Evolutionary conservation across 2,797 vertebrate genomes (phyloP).

Genomic region (Lutjanus argentimaculatus): DNA sequence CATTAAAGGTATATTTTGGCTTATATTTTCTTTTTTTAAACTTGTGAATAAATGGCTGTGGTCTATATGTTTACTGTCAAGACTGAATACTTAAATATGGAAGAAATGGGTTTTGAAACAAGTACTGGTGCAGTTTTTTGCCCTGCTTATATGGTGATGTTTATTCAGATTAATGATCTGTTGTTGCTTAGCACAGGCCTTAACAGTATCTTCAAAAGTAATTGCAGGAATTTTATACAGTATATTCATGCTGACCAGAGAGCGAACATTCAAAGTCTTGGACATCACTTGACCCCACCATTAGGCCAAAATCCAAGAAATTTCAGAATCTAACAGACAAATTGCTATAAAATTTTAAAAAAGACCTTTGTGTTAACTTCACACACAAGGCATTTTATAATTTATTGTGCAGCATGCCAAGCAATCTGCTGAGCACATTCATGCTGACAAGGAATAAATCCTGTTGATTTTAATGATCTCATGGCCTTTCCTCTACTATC

Average conservation of each 20-base stretch:
- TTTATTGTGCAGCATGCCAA: background rate
- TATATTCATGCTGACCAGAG: background rate
- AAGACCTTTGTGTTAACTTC: background rate
- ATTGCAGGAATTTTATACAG: background rate
- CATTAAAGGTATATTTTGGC: constrained; percentile 49
- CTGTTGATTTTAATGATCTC: constrained; percentile 3
- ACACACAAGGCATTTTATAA: background rate
- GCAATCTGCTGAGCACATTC: background rate
- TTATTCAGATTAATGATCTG: background rate
- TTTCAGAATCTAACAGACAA: background rate
- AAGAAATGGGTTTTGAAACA: constrained; percentile 6
- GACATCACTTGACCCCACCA: background rate
- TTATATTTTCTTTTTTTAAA: constrained; percentile 3
- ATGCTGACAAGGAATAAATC: background rate
- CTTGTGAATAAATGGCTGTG: background rate
- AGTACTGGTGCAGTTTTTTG: background rate
- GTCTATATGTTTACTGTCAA: constrained; percentile 5
- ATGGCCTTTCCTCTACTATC: background rate
- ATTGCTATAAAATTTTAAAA: background rate
- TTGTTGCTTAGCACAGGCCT: background rate
- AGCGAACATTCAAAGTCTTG: background rate
- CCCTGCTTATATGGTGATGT: background rate
- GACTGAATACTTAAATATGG: constrained; percentile 21
- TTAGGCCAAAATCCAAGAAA: background rate
- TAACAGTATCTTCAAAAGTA: constrained; percentile 4